Base-by-base conservation (phyloP, 2,113 vertebrate species). In the Macquaria ambigua region DNA sequence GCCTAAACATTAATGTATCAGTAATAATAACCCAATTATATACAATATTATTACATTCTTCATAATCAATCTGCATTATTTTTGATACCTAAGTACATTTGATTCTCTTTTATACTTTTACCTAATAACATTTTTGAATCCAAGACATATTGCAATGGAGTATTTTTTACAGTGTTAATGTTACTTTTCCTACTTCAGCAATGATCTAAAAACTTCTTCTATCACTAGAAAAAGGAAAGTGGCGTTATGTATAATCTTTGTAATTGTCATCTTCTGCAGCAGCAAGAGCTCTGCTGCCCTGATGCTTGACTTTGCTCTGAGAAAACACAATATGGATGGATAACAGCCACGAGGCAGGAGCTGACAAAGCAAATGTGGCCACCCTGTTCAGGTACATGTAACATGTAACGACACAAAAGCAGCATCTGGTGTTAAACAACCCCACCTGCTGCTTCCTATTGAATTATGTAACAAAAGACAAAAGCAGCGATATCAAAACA, bases 361-460 rank as follows among this genome's bases (percentile, higher is more conserved):
- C 59, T 64, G 28, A 80, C 11, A 81, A 53, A 48, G 62, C 78
- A 66, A 8, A 59, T 76, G 70, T 63, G 62, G 69, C 59, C 73
- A 79, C 23, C 41, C 5, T 63, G 74, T 3, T 82, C 18, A 76
- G 62, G 2, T 23, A 77, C 59, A 72, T 74, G 64, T 68, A 71
- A 75, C 77, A 76, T 77, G 79, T 71, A 46, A 31, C 18, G 20
- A 61, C 58, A 92, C 77, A 89, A 91, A 90, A 79, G 87, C 69
- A 79, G 66, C 88, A 91, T 90, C 89, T 89, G 90, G 80, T 87
- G 72, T 66, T 62, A 37, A 86, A 81, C 76, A 82, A 68, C 31
- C 81, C 73, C 89, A 89, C 80, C 91, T 92, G 93, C 82, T 74
- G 52, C 87, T 87, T 88, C 80, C 80, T 82, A 66, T 88, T 92